A percentile compares a stretch with the other conserved stretches of the same genome.
Evolutionary conservation across 2,888 invertebrate genomes (phyloP).

Genomic region (Torymus tubicola): DNA sequence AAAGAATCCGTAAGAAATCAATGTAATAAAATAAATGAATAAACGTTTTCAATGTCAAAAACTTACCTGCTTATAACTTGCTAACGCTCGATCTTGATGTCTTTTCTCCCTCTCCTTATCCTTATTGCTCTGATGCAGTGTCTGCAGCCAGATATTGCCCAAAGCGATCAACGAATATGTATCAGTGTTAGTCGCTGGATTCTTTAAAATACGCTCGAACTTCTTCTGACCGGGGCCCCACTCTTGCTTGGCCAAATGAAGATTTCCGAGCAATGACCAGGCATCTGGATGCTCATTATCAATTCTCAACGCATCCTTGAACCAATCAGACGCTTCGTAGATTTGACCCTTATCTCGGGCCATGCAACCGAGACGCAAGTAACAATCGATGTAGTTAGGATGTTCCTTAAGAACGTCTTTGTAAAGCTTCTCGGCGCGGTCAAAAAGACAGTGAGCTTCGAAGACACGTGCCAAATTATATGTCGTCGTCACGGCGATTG

Average conservation of each 20-base stretch:
- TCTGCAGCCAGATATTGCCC: constrained; percentile 99
- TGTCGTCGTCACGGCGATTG: constrained; percentile 96
- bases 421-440: constrained; percentile 96
- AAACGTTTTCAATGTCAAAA: too few species aligned
- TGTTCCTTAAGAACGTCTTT: constrained; percentile 98
- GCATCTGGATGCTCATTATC: constrained; percentile 98
- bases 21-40: too few species aligned
- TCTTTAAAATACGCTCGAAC: constrained; percentile 96
- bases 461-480: constrained; percentile 96
- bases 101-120: constrained; percentile 97
- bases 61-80: constrained; percentile 88
- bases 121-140: constrained; percentile 93
- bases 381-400: constrained; percentile 98
- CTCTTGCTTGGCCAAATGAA: constrained; percentile 97
- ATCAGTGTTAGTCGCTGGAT: constrained; percentile 89
- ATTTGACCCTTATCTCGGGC: constrained; percentile 99
- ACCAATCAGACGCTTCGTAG: constrained; percentile 99
- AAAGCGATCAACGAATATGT: constrained; percentile 97
- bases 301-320: constrained; percentile 97
- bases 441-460: constrained; percentile 94
- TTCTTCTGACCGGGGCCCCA: constrained; percentile 99
- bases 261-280: constrained; percentile 97
- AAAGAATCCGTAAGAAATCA: too few species aligned
- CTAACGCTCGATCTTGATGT: constrained; percentile 95
- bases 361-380: constrained; percentile 95